Evolutionary conservation across 2,797 vertebrate genomes (phyloP).

Genomic region (Cryptoprocta ferox): DNA sequence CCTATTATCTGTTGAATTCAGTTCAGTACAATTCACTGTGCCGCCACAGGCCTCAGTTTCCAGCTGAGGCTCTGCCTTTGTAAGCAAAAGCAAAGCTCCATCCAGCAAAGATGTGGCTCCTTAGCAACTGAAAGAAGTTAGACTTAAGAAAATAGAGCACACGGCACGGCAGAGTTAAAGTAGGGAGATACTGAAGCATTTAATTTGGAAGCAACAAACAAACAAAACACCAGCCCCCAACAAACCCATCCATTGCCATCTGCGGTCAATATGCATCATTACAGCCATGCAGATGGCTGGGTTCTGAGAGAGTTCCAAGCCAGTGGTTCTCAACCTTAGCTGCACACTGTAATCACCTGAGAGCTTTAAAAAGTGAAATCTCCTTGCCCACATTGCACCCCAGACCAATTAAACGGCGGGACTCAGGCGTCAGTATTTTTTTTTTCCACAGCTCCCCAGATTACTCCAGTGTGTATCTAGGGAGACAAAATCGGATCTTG

Average conservation of each 20-base stretch:
- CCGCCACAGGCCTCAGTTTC: not conserved
- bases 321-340: constrained; percentile 31
- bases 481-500: not conserved
- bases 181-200: constrained; percentile 42
- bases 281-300: constrained; percentile 29
- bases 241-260: constrained; percentile 20
- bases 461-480: not conserved
- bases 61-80: not conserved
- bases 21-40: not conserved
- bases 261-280: constrained; percentile 46
- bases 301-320: constrained; percentile 44
- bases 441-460: not conserved
- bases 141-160: not conserved
- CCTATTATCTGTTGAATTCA: not conserved
- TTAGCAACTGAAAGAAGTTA: constrained; percentile 32
- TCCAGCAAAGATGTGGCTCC: not conserved
- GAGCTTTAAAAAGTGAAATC: not conserved
- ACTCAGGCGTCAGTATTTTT: not conserved
- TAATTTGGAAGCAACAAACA: constrained; percentile 54
- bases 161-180: not conserved
- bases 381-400: not conserved
- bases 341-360: not conserved
- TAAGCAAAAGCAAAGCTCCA: not conserved
- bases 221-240: not conserved
- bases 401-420: not conserved